phyloP scores from a whole-genome alignment of 2,888 invertebrate genomes.

The Drosophila paracracens region DNA sequence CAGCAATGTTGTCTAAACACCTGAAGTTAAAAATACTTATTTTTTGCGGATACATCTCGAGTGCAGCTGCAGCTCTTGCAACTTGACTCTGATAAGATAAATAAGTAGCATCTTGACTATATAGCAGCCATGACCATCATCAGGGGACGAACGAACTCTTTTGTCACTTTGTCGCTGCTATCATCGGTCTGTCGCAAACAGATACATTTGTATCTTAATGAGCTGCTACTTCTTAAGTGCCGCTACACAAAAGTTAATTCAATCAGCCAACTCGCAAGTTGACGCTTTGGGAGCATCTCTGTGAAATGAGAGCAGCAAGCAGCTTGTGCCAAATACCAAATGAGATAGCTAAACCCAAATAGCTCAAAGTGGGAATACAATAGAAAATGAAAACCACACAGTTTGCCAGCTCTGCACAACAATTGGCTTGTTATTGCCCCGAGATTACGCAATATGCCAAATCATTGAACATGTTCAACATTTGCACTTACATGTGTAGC shows the following conservation, averaged over 20 bases:
- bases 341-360: neutral
- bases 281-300: slow-evolving; percentile 21
- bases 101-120: slow-evolving; percentile 15
- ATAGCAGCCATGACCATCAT: slow-evolving; percentile 26
- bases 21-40: neutral
- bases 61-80: neutral
- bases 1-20: neutral
- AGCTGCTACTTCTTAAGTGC: slow-evolving; percentile 21
- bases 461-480: slow-evolving; percentile 31
- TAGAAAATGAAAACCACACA: slow-evolving; percentile 25
- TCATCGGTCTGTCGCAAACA: slow-evolving; percentile 27
- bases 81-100: neutral
- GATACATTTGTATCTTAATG: slow-evolving; percentile 28
- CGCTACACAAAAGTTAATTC: slow-evolving; percentile 3
- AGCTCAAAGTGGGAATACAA: neutral
- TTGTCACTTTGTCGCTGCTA: slow-evolving; percentile 38
- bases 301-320: neutral
- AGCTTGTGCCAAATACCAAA: slow-evolving; percentile 9
- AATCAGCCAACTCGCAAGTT: slow-evolving; percentile 22
- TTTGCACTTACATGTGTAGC: slow-evolving; percentile 13
- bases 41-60: neutral
- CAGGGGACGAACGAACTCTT: slow-evolving; percentile 20
- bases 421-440: slow-evolving; percentile 21
- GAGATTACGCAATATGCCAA: slow-evolving; percentile 23
- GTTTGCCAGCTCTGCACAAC: neutral